phyloP scores from a whole-genome alignment of 2,797 vertebrate genomes.

The Mionectes olivaceus region DNA sequence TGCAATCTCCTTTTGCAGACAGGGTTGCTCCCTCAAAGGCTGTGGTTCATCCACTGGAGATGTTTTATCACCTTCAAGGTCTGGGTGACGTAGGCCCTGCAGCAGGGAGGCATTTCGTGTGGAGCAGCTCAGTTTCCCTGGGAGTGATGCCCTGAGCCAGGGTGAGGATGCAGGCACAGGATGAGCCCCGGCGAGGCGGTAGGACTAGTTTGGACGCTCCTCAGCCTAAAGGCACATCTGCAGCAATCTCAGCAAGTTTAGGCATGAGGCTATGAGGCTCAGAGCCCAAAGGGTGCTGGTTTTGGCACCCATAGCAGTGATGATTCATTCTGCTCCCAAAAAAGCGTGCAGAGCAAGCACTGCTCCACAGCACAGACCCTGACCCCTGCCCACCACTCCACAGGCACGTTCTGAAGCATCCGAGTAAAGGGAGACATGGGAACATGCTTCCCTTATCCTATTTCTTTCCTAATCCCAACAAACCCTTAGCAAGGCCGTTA shows the following conservation, averaged over 20 bases:
- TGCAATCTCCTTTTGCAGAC: fast-evolving
- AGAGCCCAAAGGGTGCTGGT: not conserved
- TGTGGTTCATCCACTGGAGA: not conserved
- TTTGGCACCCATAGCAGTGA: not conserved
- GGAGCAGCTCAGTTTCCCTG: not conserved
- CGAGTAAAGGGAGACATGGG: not conserved
- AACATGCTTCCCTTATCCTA: fast-evolving
- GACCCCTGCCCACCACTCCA: not conserved
- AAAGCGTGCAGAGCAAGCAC: not conserved
- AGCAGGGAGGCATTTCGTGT: not conserved
- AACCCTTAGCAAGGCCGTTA: not conserved
- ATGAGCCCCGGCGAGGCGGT: fast-evolving
- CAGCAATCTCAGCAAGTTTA: not conserved
- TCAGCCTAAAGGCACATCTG: not conserved
- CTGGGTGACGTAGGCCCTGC: fast-evolving
- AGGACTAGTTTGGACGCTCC: fast-evolving
- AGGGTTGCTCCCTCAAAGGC: not conserved
- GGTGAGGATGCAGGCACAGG: not conserved
- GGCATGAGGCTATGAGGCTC: not conserved
- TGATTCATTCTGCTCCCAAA: not conserved
- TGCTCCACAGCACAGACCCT: not conserved
- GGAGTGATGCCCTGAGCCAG: not conserved
- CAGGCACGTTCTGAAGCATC: fast-evolving
- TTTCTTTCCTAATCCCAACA: not conserved
- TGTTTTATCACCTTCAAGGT: not conserved